Evolutionary conservation across 1,140 invertebrate genomes (phyloP).

Genomic region (Euwallacea fornicatus): DNA sequence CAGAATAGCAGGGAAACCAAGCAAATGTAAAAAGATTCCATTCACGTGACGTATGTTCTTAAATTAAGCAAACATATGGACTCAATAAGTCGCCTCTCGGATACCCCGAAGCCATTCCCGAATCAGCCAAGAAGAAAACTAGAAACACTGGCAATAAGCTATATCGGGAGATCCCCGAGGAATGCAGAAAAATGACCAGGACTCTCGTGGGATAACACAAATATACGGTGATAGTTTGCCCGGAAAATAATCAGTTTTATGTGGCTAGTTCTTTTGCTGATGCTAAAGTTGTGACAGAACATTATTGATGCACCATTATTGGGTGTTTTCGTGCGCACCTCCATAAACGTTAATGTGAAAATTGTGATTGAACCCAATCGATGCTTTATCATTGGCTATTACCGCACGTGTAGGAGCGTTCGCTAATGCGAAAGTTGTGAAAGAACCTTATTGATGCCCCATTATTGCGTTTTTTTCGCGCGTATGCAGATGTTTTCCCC

Average conservation of each 20-base stretch:
- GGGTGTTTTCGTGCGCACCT: not conserved
- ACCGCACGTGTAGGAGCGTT: no score
- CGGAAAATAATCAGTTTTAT: slow-evolving; percentile 33
- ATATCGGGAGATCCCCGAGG: slow-evolving; percentile 26
- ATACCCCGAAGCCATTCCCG: slow-evolving; percentile 15
- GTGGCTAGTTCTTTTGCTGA: slow-evolving; percentile 8
- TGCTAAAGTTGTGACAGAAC: not conserved
- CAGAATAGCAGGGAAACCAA: not conserved
- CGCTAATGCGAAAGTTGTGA: not conserved
- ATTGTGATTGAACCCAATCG: not conserved
- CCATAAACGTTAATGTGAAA: not conserved
- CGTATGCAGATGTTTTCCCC: slow-evolving; percentile 30
- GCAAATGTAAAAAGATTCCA: slow-evolving; percentile 10
- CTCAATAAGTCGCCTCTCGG: slow-evolving; percentile 30
- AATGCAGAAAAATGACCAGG: slow-evolving; percentile 35
- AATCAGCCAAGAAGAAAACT: slow-evolving; percentile 38
- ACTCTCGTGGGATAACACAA: slow-evolving; percentile 15
- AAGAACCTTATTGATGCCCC: not conserved
- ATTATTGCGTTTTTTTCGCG: not conserved
- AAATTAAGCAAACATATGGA: slow-evolving; percentile 32
- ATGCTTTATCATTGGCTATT: not conserved
- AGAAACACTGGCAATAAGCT: slow-evolving; percentile 35
- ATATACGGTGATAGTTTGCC: slow-evolving; percentile 34
- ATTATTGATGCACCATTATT: not conserved
- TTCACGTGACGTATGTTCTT: slow-evolving; percentile 17